Evolutionary conservation across 2,797 vertebrate species (phyloP).

Genomic region (Lemur catta): DNA sequence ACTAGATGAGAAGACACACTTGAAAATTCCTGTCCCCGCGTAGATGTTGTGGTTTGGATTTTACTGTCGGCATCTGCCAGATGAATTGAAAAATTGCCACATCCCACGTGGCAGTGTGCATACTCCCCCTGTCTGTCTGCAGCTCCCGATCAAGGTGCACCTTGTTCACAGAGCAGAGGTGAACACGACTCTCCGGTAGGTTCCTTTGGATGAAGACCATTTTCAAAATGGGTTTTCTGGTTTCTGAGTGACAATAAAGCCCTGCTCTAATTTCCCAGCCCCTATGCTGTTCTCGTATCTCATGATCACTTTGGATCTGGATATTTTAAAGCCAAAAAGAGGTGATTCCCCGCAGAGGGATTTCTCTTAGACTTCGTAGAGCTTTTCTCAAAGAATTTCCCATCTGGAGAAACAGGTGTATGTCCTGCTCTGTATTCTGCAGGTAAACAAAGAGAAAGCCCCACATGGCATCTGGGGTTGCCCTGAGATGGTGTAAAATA

Average conservation of each 20-base stretch:
- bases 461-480: not conserved
- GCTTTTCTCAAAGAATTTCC: not conserved
- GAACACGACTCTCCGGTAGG: not conserved
- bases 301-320: not conserved
- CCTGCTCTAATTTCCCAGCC: not conserved
- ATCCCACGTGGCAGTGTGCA: not conserved
- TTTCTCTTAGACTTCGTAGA: not conserved
- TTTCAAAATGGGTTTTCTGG: not conserved
- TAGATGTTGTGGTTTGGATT: not conserved
- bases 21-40: not conserved
- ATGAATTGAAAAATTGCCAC: not conserved
- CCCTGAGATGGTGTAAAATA: not conserved
- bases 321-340: not conserved
- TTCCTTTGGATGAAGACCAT: not conserved
- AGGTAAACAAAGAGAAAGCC: not conserved
- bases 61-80: not conserved
- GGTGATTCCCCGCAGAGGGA: not conserved
- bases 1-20: not conserved
- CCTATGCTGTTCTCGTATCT: not conserved
- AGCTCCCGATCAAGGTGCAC: not conserved
- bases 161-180: not conserved
- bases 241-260: not conserved
- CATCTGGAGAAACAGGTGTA: not conserved
- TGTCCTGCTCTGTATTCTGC: not conserved
- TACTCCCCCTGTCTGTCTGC: not conserved